phyloP scores from a whole-genome alignment of 1,140 invertebrate species.

The Scaptomyza pallida region DNA sequence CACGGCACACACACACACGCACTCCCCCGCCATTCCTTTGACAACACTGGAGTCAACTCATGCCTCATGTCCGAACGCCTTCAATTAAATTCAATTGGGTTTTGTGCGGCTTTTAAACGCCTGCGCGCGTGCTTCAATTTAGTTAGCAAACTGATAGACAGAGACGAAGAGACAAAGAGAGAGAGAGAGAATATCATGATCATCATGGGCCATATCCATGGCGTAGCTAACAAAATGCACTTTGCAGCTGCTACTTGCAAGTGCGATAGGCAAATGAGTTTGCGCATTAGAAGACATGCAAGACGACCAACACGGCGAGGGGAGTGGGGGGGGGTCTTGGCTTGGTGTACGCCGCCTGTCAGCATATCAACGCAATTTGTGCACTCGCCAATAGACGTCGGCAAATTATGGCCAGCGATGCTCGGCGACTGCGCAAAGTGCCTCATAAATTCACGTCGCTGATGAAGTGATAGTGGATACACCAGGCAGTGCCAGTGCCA shows the following conservation, averaged over 20 bases:
- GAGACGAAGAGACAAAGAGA: too few species aligned
- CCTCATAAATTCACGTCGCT: conserved; percentile 82
- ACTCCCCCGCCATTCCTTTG: conserved; percentile 2
- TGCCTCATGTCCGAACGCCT: conserved; percentile 37
- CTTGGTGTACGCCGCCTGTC: conserved; percentile 68
- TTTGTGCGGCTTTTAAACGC: conserved; percentile 60
- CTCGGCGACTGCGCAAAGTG: conserved; percentile 78
- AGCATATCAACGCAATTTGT: conserved; percentile 82
- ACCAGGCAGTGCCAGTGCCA: conserved; percentile 9
- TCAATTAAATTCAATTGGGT: conserved; percentile 81
- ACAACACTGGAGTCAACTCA: background rate
- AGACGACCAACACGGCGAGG: background rate
- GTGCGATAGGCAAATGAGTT: conserved; percentile 77
- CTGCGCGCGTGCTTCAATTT: conserved; percentile 81
- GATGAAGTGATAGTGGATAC: conserved; percentile 75
- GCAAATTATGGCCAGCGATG: conserved; percentile 77
- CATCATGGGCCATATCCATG: conserved; percentile 21
- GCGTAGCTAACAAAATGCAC: conserved; percentile 60
- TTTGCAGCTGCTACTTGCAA: conserved; percentile 46
- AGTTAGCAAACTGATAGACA: conserved; percentile 43
- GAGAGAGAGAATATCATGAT: conserved; percentile 18
- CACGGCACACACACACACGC: conserved; percentile 16
- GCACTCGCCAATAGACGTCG: conserved; percentile 74
- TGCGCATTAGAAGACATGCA: conserved; percentile 59
- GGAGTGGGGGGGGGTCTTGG: background rate